Conservation (phyloP, 1,140 invertebrate species). For the Drosophila neocordata region DNA sequence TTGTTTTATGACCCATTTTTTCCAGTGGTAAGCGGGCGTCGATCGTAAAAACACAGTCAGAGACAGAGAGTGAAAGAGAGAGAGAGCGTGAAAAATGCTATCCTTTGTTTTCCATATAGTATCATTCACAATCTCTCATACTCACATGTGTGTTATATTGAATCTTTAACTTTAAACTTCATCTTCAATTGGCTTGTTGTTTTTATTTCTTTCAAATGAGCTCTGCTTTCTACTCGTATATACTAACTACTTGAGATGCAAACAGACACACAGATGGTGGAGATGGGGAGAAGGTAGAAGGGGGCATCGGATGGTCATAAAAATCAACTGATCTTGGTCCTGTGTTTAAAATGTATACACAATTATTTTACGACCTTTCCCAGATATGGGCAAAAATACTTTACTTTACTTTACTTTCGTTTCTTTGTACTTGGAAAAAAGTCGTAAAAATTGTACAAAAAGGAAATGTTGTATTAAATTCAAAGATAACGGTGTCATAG, state of each 20-base stretch:
- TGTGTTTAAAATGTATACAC: constrained; percentile 75
- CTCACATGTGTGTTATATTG: constrained; percentile 51
- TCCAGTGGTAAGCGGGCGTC: constrained; percentile 63
- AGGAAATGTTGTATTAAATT: constrained; percentile 42
- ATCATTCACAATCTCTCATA: constrained; percentile 3
- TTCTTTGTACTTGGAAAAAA: constrained; percentile 50
- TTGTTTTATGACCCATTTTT: constrained; percentile 79
- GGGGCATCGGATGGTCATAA: constrained; percentile 47
- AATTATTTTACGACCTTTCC: constrained; percentile 71
- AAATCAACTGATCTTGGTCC: constrained; percentile 58
- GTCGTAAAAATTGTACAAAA: constrained; percentile 58
- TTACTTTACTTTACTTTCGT: constrained; percentile 39
- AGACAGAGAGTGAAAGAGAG: constrained; percentile 29
- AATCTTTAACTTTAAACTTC: constrained; percentile 15
- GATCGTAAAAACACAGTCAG: constrained; percentile 61
- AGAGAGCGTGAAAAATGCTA: constrained; percentile 77
- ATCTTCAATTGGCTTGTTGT: constrained; percentile 70
- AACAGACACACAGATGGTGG: constrained; percentile 6
- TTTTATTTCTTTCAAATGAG: constrained; percentile 80
- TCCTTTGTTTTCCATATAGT: constrained; percentile 37
- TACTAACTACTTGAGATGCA: constrained; percentile 45
- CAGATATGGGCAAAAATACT: constrained; percentile 65
- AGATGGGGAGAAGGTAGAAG: background rate
- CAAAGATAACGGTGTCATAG: constrained; percentile 56
- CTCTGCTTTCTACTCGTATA: constrained; percentile 65